phyloP scores from a whole-genome alignment of 2,797 vertebrate genomes.

The Cyclopterus lumpus region DNA sequence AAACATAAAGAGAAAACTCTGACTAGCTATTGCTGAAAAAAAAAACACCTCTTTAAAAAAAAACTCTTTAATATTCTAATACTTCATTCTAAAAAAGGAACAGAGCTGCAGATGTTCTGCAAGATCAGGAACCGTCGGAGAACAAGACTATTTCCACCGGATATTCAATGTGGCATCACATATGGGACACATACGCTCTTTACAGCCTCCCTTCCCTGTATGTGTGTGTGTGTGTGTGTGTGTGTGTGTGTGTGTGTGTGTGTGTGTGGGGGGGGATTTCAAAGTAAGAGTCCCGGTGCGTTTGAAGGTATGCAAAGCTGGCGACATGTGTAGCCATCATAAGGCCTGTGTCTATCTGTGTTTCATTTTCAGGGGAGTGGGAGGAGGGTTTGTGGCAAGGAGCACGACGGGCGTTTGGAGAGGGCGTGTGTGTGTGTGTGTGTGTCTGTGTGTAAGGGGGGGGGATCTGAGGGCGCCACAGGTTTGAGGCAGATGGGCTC shows the following conservation, averaged over 20 bases:
- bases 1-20: background rate
- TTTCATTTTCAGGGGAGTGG: slow-evolving; percentile 89
- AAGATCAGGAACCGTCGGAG: background rate
- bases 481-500: slow-evolving; percentile 98
- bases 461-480: slow-evolving; percentile 92
- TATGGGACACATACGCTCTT: slow-evolving; percentile 95
- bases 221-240: background rate
- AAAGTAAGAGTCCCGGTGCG: slow-evolving; percentile 63
- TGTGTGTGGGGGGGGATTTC: slow-evolving; percentile 74
- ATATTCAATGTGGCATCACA: slow-evolving; percentile 97
- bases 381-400: slow-evolving; percentile 69
- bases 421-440: slow-evolving; percentile 5
- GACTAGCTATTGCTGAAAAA: too few species aligned
- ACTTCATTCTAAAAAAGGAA: too few species aligned
- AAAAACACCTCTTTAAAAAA: background rate
- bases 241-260: slow-evolving; percentile 67
- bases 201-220: slow-evolving; percentile 77
- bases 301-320: slow-evolving; percentile 87
- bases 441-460: slow-evolving; percentile 39
- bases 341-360: slow-evolving; percentile 89
- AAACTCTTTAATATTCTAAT: slow-evolving; percentile 29
- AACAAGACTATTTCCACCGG: slow-evolving; percentile 86
- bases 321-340: slow-evolving; percentile 93
- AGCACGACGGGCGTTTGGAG: slow-evolving; percentile 5
- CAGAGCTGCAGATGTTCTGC: too few species aligned